Conservation (phyloP, 2,113 vertebrate genomes). For the Serilophus lunatus region DNA sequence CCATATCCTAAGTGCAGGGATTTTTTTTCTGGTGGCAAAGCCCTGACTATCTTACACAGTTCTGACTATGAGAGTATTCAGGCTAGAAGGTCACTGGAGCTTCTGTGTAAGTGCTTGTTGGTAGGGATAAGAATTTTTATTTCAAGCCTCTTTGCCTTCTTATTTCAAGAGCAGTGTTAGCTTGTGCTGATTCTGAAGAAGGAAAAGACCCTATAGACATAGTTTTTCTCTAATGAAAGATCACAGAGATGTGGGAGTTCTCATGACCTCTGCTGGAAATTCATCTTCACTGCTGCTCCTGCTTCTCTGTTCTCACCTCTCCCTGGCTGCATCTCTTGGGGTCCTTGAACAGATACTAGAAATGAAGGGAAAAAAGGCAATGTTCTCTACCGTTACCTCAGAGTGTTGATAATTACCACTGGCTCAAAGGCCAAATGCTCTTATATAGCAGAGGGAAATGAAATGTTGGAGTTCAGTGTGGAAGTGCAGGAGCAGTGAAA, state of each 20-base stretch:
- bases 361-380: not conserved
- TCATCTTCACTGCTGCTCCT: not conserved
- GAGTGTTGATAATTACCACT: not conserved
- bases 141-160: not conserved
- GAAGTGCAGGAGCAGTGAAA: not conserved
- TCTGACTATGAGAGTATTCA: not conserved
- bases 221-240: not conserved
- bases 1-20: not conserved
- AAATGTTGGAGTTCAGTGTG: not conserved
- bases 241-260: not conserved
- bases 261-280: constrained; percentile 5
- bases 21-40: not conserved
- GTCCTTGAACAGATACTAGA: not conserved
- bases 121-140: not conserved
- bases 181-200: not conserved
- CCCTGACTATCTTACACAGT: not conserved
- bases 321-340: not conserved
- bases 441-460: not conserved
- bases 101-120: not conserved
- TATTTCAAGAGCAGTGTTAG: not conserved
- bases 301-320: not conserved
- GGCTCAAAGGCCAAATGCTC: not conserved
- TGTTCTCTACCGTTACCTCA: not conserved
- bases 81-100: not conserved
- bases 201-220: not conserved